These are phyloP conservation scores for Dasysyrphus albostriatus DNA, from an alignment of 2,888 invertebrate species.

Conservation along the genomic window DNA sequence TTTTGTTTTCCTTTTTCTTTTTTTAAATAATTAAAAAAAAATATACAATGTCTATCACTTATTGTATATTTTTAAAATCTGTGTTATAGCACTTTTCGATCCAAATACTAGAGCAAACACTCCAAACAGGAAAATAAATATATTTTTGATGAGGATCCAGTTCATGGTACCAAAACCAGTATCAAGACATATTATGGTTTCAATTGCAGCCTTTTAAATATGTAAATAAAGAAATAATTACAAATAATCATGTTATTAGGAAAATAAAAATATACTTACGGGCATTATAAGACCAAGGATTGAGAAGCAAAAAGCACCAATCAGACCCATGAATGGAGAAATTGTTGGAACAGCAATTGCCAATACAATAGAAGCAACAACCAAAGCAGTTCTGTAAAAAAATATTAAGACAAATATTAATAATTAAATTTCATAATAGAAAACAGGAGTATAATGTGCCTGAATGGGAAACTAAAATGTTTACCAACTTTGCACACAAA, in stretches of 20 bases:
- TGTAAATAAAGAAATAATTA: not conserved
- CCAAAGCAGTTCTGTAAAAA: slow-evolving; percentile 86
- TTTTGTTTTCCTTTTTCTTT: slow-evolving; percentile 51
- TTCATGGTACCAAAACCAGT: slow-evolving; percentile 90
- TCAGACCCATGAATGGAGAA: slow-evolving; percentile 94
- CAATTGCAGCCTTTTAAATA: slow-evolving; percentile 87
- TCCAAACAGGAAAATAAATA: slow-evolving; percentile 90
- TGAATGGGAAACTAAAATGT: no score
- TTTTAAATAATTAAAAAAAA: slow-evolving; percentile 17
- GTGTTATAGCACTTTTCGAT: slow-evolving; percentile 87
- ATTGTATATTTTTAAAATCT: slow-evolving; percentile 85
- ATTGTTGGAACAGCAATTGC: slow-evolving; percentile 95
- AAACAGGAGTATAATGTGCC: no score
- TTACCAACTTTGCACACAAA: no score
- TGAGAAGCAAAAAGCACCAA: slow-evolving; percentile 97
- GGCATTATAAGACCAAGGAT: slow-evolving; percentile 95
- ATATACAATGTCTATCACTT: slow-evolving; percentile 30
- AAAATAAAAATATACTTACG: slow-evolving; percentile 81
- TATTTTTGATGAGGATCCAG: slow-evolving; percentile 92
- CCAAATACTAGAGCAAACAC: slow-evolving; percentile 93
- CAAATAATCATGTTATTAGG: not conserved
- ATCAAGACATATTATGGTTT: slow-evolving; percentile 94
- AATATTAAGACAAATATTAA: not conserved
- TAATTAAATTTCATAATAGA: no score
- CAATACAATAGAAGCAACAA: slow-evolving; percentile 88